Percentiles rank a stretch among this genome's conserved stretches.
These are phyloP conservation scores for Scelioninae gen. 2 DNA, from an alignment of 2,888 invertebrate species.

Conservation along the genomic window DNA sequence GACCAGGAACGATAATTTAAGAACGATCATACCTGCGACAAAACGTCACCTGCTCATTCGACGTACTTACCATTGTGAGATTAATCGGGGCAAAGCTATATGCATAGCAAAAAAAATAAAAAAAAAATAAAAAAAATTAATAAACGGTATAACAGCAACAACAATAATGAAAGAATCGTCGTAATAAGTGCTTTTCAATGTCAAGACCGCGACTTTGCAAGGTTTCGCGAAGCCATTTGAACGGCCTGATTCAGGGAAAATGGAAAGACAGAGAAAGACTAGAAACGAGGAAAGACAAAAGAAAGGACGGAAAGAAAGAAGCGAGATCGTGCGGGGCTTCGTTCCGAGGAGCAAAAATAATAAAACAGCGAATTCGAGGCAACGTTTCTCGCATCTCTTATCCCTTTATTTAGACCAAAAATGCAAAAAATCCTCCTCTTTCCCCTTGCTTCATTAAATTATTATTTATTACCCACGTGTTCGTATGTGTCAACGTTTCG, in stretches of 20 bases:
- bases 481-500: constrained; percentile 9
- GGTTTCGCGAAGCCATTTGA: constrained; percentile 45
- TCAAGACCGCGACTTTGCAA: constrained; percentile 29
- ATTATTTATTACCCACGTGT: constrained; percentile 31
- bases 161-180: too few relatives aligned
- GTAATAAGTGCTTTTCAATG: constrained; percentile 18
- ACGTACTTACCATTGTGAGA: constrained; percentile 35
- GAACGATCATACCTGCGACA: background rate
- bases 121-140: constrained; percentile 5
- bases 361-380: constrained; percentile 6
- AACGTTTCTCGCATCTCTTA: constrained; percentile 14
- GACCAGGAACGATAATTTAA: constrained; percentile 24
- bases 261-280: constrained; percentile 11
- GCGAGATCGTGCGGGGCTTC: too few relatives aligned
- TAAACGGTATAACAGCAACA: too few relatives aligned
- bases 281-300: too few relatives aligned
- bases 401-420: constrained; percentile 17
- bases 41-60: background rate
- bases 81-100: too few relatives aligned
- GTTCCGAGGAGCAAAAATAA: constrained; percentile 1
- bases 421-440: constrained; percentile 23
- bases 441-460: constrained; percentile 19
- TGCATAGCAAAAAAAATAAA: too few relatives aligned
- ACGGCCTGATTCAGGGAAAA: constrained; percentile 25
- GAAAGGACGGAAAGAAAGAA: too few relatives aligned